These are phyloP conservation scores for Hybos culiciformis DNA, from an alignment of 2,888 invertebrate genomes.

Conservation along the genomic window DNA sequence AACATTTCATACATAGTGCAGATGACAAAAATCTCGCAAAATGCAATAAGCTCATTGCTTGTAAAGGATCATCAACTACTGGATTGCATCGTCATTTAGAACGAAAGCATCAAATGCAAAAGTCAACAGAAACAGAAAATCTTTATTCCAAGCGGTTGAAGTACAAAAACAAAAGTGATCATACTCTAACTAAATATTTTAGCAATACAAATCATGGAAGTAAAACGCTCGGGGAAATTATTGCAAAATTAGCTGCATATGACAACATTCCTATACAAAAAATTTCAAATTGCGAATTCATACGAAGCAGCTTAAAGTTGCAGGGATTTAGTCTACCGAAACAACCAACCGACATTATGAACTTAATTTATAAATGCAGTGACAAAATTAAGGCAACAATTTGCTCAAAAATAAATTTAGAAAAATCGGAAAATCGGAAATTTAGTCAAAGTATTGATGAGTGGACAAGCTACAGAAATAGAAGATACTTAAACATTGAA, in stretches of 20 bases:
- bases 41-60: not conserved
- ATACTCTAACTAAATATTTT: not conserved
- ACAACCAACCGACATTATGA: conserved; percentile 1
- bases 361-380: not conserved
- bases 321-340: not conserved
- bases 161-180: not conserved
- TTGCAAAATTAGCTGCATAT: conserved; percentile 1
- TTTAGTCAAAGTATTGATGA: not conserved
- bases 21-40: not conserved
- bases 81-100: not conserved
- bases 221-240: not conserved
- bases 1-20: not conserved
- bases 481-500: not conserved
- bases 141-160: not conserved
- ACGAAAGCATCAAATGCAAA: not conserved
- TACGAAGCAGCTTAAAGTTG: not conserved
- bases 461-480: not conserved
- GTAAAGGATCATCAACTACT: not conserved
- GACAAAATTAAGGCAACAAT: not conserved
- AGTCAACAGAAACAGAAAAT: not conserved
- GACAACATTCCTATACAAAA: not conserved
- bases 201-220: not conserved
- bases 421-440: not conserved
- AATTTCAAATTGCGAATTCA: not conserved
- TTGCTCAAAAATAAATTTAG: not conserved